These are phyloP conservation scores for Patagioenas fasciata DNA, from an alignment of 2,113 vertebrate genomes.

Conservation along the genomic window DNA sequence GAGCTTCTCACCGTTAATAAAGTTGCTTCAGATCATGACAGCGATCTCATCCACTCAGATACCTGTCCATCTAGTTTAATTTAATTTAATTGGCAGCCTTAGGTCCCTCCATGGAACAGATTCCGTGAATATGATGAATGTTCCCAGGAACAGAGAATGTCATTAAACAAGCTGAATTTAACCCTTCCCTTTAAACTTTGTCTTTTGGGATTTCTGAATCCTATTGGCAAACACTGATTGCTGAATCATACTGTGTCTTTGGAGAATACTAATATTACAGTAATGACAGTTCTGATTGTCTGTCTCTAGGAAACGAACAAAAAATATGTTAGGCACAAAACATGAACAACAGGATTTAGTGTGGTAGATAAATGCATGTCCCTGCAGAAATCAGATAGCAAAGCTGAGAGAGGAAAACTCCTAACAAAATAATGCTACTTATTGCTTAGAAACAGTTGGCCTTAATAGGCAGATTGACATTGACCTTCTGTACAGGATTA, in stretches of 20 bases:
- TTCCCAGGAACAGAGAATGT: background rate
- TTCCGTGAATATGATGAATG: conserved; percentile 40
- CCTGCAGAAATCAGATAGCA: conserved; percentile 52
- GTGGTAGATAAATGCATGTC: conserved; percentile 44
- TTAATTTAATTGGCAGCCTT: conserved; percentile 50
- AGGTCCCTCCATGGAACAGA: background rate
- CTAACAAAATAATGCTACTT: conserved; percentile 19
- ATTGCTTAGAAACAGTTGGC: background rate
- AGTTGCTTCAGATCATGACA: conserved; percentile 30
- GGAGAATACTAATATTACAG: conserved; percentile 17
- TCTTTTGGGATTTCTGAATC: conserved; percentile 45
- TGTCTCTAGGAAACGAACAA: conserved; percentile 48
- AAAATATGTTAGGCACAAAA: conserved; percentile 17
- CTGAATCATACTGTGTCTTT: conserved; percentile 52
- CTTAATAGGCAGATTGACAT: conserved; percentile 52
- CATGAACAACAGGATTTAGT: conserved; percentile 44
- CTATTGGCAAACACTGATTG: conserved; percentile 33
- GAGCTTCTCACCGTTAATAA: conserved; percentile 39
- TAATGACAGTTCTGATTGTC: conserved; percentile 18
- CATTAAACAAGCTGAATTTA: conserved; percentile 48
- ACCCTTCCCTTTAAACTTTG: conserved; percentile 30
- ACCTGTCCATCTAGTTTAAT: conserved; percentile 28
- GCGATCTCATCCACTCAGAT: background rate
- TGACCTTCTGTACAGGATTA: conserved; percentile 61
- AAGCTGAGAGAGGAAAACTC: conserved; percentile 24